phyloP scores from a whole-genome alignment of 2,113 vertebrate genomes.

The Esox niger region DNA sequence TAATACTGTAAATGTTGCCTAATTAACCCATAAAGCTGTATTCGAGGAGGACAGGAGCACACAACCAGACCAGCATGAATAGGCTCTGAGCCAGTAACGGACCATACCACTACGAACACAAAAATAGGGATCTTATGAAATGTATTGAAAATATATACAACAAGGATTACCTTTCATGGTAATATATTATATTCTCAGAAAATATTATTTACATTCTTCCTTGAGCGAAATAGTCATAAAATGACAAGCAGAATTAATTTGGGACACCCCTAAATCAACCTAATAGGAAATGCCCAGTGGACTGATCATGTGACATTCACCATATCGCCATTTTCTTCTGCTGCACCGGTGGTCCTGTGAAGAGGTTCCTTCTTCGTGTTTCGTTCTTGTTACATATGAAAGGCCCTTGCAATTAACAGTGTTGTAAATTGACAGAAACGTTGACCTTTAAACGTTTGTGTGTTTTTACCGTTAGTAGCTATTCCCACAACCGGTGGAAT shows the following conservation, averaged over 20 bases:
- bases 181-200: conserved; percentile 23
- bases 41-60: too few species aligned
- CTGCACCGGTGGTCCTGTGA: conserved; percentile 52
- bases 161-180: not conserved
- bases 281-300: conserved; percentile 50
- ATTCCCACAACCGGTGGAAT: conserved; percentile 46
- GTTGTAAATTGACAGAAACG: not conserved
- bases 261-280: conserved; percentile 31
- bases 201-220: not conserved
- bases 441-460: not conserved
- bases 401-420: not conserved
- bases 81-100: conserved; percentile 42
- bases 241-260: not conserved
- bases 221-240: too few species aligned
- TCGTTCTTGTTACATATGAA: conserved; percentile 21
- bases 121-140: not conserved
- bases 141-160: not conserved
- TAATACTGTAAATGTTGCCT: too few species aligned
- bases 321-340: conserved; percentile 79
- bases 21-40: too few species aligned
- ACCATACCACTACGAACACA: conserved; percentile 28
- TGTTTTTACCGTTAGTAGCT: conserved; percentile 34
- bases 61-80: too few species aligned
- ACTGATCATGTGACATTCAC: conserved; percentile 72
- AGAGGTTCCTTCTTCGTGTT: conserved; percentile 13